Evolutionary conservation across 2,113 vertebrate genomes (phyloP), one percentile per base, ranked within the genome.

Genomic region (Paracanthobrama guichenoti): DNA sequence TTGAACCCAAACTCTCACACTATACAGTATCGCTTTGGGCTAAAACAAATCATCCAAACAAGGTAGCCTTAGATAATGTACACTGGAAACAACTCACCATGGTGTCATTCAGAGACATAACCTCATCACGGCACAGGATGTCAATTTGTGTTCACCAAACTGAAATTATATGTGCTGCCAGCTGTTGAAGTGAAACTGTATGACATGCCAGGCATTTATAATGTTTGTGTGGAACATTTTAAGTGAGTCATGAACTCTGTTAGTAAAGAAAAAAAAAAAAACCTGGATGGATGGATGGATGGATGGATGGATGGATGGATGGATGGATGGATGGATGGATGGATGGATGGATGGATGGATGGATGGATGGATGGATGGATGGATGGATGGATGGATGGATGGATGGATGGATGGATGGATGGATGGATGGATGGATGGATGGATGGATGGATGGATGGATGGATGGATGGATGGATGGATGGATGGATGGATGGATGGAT

Each of bases 201-300:
- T 77, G 16, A 44, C 3, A 57, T 50, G 35, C 86, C 83, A 90
- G 91, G 91, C 87, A 42, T 73, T 57, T 73, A 87, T 84, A 88
- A 91, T 92, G 92, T 93, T 91, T 88, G 39, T 72, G 22, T 24
- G 42, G 69, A 72, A 72, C 22, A 72, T 72, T 44, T 39, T 69
- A 42, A 72, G 42, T 46, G 69, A 72, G 39, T 72, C 39, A 72
- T 46, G 69, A 44, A 16, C 42, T 46, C 69, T 14, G 7, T 46
- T 44, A 46, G 22, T 46, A 24, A 13, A 72, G 0, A 6, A 3
- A 7, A 71, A 35, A 24, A 44, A 46, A n/a, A n/a, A n/a, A n/a
- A n/a, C n/a, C n/a, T n/a, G n/a, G n/a, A n/a, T n/a, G n/a, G n/a
- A n/a, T n/a, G n/a, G n/a, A n/a, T n/a, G n/a, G n/a, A n/a, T n/a